Conservation (phyloP, 2,113 vertebrate genomes). For the Vombatus ursinus region DNA sequence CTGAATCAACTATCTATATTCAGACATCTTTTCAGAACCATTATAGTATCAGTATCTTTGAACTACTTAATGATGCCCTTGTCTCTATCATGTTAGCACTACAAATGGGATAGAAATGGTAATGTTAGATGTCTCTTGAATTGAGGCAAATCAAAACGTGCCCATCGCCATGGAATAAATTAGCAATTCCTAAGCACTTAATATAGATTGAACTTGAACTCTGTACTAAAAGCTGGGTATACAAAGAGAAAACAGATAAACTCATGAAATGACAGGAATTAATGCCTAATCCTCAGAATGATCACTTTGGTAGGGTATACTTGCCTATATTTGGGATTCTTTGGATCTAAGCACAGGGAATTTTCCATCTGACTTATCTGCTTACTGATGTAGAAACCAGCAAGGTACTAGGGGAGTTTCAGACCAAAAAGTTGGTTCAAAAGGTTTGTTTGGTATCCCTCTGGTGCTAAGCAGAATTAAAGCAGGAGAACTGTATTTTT, state of each 20-base stretch:
- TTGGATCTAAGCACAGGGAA: background rate
- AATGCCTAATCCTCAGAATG: background rate
- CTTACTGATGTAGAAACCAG: background rate
- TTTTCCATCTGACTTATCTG: background rate
- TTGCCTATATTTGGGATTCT: background rate
- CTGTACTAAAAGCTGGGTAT: background rate
- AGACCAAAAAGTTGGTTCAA: background rate
- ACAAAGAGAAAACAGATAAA: background rate
- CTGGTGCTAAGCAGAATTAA: slow-evolving; percentile 3
- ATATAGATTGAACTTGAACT: background rate
- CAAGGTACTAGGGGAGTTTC: background rate
- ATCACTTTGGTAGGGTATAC: background rate
- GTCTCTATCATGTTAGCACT: background rate
- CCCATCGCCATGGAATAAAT: background rate
- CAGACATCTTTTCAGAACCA: background rate
- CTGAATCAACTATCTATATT: background rate
- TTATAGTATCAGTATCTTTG: background rate
- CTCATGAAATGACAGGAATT: background rate
- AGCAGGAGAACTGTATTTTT: background rate
- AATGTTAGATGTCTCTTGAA: background rate
- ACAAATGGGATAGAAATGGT: background rate
- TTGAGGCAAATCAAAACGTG: background rate
- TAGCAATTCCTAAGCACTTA: background rate
- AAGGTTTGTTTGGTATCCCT: background rate
- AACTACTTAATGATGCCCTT: background rate